These are phyloP conservation scores for Recurvirostra avosetta DNA, from an alignment of 2,113 vertebrate species.

Conservation along the genomic window DNA sequence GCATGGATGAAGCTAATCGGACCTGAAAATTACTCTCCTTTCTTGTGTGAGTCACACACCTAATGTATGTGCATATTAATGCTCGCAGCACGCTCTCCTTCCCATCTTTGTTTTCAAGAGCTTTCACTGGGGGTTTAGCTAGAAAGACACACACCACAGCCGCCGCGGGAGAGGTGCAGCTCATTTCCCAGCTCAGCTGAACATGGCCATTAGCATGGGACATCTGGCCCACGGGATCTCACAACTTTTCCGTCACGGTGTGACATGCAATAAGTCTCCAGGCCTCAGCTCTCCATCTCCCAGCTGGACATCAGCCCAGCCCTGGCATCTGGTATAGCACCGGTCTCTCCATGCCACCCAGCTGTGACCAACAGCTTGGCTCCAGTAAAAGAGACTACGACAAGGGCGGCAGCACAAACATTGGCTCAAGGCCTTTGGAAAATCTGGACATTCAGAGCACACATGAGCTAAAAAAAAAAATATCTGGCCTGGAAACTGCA, in stretches of 20 bases:
- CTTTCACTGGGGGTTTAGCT: background rate
- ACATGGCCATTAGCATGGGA: fast-evolving
- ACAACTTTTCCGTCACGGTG: background rate
- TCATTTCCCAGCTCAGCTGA: background rate
- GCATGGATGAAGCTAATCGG: background rate
- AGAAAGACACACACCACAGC: background rate
- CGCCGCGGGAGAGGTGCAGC: background rate
- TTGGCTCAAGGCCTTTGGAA: background rate
- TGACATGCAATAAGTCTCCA: background rate
- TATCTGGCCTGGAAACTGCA: background rate
- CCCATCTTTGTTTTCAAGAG: background rate
- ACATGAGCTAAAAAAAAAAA: background rate
- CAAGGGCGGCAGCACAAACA: background rate
- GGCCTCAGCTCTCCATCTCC: background rate
- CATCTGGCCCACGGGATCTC: background rate
- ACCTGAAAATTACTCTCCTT: background rate
- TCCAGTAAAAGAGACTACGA: background rate
- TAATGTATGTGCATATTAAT: background rate
- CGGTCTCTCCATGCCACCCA: background rate
- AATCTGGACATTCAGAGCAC: background rate
- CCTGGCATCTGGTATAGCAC: background rate
- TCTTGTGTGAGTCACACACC: conserved; percentile 2
- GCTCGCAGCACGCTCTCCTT: background rate
- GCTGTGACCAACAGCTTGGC: conserved; percentile 3
- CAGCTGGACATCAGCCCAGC: background rate